A percentile compares a stretch with the other conserved stretches of the same genome.
These are phyloP conservation scores for Andinoacara biseriatus DNA, from an alignment of 2,113 vertebrate species.

Conservation along the genomic window DNA sequence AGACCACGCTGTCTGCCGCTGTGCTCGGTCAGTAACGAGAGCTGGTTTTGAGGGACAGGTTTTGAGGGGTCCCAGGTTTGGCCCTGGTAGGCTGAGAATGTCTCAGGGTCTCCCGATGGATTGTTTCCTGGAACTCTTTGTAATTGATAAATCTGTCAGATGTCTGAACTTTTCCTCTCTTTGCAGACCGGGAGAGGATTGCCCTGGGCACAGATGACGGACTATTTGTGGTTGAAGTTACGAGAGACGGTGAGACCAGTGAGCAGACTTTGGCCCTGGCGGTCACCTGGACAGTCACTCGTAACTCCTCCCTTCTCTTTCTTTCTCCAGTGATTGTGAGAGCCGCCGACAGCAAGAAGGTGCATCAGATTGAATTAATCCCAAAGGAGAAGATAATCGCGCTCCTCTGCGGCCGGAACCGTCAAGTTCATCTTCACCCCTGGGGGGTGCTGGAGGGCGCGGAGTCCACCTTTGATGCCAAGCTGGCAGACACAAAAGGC, in stretches of 20 bases:
- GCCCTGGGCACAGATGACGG: slow-evolving; percentile 94
- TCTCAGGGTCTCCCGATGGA: background rate
- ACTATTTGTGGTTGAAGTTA: slow-evolving; percentile 94
- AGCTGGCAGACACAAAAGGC: slow-evolving; percentile 93
- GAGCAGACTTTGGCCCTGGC: background rate
- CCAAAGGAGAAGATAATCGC: slow-evolving; percentile 89
- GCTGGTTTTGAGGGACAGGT: too few species aligned
- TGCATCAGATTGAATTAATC: slow-evolving; percentile 92
- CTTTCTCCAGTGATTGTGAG: slow-evolving; percentile 89
- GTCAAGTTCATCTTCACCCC: slow-evolving; percentile 90
- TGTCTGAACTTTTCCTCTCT: background rate
- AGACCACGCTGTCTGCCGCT: slow-evolving; percentile 87
- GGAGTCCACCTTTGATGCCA: slow-evolving; percentile 87
- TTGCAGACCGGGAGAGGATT: slow-evolving; percentile 91
- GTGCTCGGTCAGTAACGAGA: slow-evolving; percentile 83
- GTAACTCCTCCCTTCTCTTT: background rate
- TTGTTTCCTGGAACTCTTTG: background rate
- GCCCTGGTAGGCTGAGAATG: background rate
- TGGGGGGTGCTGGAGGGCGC: slow-evolving; percentile 92
- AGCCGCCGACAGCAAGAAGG: slow-evolving; percentile 94
- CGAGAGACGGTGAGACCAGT: slow-evolving; percentile 87
- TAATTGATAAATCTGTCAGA: background rate
- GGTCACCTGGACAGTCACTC: too few species aligned
- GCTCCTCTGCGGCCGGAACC: slow-evolving; percentile 91
- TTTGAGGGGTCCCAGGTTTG: background rate